Evolutionary conservation across 2,888 invertebrate genomes (phyloP), one percentile per base, ranked within the genome.

Genomic region (Vesta saturnalis): DNA sequence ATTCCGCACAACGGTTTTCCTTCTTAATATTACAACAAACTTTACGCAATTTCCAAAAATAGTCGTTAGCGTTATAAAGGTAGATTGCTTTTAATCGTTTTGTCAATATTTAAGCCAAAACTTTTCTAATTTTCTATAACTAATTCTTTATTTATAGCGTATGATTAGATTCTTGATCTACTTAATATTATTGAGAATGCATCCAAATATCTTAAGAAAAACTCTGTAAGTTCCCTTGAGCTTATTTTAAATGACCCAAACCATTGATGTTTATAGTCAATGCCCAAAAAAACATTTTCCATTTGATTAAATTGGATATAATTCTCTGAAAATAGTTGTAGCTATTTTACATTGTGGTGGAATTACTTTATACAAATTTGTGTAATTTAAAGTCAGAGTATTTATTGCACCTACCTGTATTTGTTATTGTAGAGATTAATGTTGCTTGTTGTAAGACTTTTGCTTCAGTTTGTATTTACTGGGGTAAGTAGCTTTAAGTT

Each of bases 401-500:
- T 49, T 18, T 49, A 18, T 49, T 1, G 18, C n/a, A n/a, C n/a
- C n/a, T 49, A 49, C 47, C 47, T 49, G 47, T 49, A 14, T 49
- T 49, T 49, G 47, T 49, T 49, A 49, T 49, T 49, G 15, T 18
- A 49, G 18, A 18, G 47, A 49, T 49, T 49, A 49, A 49, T 49
- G 47, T 18, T 18, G 15, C 47, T 49, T 18, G 18, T 18, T 18
- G 16, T 49, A 49, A 49, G 47, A 49, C 47, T 49, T 49, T 49
- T 49, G 47, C 47, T 49, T 49, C 15, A 49, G 47, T 49, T 49
- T 49, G 47, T 49, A 49, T 49, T 49, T 49, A 49, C 47, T 15
- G 18, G 47, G 18, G 47, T 49, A 49, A 49, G 47, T 49, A 49
- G 47, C 8, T 49, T 49, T 49, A 49, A 49, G 47, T 49, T 15